These are phyloP conservation scores for Theristicus caerulescens DNA, from an alignment of 2,113 vertebrate species.

Conservation along the genomic window DNA sequence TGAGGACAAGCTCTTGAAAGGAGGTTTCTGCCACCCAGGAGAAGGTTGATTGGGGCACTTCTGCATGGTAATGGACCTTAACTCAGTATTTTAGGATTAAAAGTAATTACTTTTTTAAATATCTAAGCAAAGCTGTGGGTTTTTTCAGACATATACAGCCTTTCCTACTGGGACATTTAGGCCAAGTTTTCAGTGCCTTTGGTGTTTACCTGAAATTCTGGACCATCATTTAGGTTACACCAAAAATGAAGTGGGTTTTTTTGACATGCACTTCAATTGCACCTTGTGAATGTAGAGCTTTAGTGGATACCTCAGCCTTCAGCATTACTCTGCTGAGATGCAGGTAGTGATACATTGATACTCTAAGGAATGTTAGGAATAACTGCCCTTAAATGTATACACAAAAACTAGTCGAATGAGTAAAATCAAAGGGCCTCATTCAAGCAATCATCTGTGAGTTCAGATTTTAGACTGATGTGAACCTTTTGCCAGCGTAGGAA, in stretches of 20 bases:
- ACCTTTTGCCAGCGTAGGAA: neutral
- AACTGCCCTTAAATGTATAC: neutral
- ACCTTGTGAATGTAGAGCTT: neutral
- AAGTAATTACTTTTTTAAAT: neutral
- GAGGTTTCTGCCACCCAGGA: neutral
- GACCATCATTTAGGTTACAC: neutral
- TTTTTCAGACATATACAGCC: neutral
- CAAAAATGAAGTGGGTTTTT: neutral
- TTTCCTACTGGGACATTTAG: neutral
- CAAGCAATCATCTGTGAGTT: neutral
- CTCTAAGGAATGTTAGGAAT: neutral
- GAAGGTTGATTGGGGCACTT: neutral
- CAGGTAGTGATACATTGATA: rapidly evolving
- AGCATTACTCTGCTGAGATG: neutral
- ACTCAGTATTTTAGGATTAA: neutral
- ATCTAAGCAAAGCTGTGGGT: neutral
- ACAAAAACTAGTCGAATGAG: neutral
- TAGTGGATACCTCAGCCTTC: neutral
- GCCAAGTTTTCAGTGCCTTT: neutral
- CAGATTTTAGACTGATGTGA: neutral
- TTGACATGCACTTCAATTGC: rapidly evolving
- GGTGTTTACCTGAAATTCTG: neutral
- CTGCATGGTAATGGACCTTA: neutral
- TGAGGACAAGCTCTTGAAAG: neutral
- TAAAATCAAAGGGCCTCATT: neutral